Evolutionary conservation across 2,888 invertebrate genomes (phyloP).

Genomic region (Dinocampus coccinellae): DNA sequence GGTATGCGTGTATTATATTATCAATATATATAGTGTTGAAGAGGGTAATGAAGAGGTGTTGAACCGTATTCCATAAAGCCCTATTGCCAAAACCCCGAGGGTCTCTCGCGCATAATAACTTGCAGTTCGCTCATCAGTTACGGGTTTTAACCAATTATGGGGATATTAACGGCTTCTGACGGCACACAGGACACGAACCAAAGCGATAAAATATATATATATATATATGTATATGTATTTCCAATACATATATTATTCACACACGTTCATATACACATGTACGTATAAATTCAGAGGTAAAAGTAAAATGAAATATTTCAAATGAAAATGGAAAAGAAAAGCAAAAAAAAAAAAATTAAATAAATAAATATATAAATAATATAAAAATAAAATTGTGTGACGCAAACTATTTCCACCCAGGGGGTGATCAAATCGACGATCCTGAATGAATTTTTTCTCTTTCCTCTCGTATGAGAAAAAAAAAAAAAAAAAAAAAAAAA

Average conservation of each 20-base stretch:
- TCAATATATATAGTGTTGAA: conserved; percentile 45
- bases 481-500: too few relatives aligned
- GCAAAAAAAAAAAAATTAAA: not conserved
- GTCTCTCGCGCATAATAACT: conserved; percentile 63
- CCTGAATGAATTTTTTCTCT: not conserved
- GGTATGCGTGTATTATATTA: not conserved
- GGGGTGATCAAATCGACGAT: conserved; percentile 5
- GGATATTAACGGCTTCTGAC: conserved; percentile 55
- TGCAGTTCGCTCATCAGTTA: conserved; percentile 66
- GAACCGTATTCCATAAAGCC: conserved; percentile 66
- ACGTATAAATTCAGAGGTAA: not conserved
- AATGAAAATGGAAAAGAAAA: not conserved
- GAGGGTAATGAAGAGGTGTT: conserved; percentile 68
- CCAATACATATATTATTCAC: not conserved
- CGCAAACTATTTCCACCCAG: not conserved
- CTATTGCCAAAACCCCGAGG: conserved; percentile 58
- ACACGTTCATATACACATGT: not conserved
- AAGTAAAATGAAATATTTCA: too few relatives aligned
- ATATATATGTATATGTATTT: not conserved
- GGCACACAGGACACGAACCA: conserved; percentile 7
- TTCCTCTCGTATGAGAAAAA: not conserved
- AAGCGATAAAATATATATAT: conserved; percentile 3
- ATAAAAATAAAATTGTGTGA: too few relatives aligned
- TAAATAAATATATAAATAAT: too few relatives aligned
- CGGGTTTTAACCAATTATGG: conserved; percentile 68